These are phyloP conservation scores for Sitta carolinensis DNA, from an alignment of 2,797 vertebrate species.

Conservation along the genomic window DNA sequence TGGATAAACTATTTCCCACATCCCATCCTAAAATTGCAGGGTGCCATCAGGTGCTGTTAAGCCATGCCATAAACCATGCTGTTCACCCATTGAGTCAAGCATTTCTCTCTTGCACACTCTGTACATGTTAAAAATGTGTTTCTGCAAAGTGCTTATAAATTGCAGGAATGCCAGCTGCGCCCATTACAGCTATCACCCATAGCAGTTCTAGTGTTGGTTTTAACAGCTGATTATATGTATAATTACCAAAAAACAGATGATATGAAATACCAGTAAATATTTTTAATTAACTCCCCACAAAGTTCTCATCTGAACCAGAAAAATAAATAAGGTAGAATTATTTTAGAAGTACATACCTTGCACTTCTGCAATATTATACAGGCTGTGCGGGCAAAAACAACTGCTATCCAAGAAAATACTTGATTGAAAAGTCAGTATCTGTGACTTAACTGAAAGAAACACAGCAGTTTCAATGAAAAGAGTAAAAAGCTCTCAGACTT, in stretches of 20 bases:
- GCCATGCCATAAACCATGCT: neutral
- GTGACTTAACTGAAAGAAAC: slow-evolving; percentile 51
- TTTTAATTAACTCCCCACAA: slow-evolving; percentile 40
- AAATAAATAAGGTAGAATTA: slow-evolving; percentile 55
- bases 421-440: slow-evolving; percentile 61
- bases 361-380: slow-evolving; percentile 56
- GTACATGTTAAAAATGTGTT: neutral
- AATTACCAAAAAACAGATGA: neutral
- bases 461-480: slow-evolving; percentile 55
- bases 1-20: neutral
- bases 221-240: slow-evolving; percentile 7
- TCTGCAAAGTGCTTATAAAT: slow-evolving; percentile 6
- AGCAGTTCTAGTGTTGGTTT: neutral
- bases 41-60: neutral
- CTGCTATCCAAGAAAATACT: slow-evolving; percentile 49
- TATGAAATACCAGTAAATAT: slow-evolving; percentile 37
- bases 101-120: neutral
- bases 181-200: neutral
- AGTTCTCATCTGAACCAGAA: slow-evolving; percentile 49
- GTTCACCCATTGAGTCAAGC: neutral
- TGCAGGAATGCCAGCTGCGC: neutral
- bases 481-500: slow-evolving; percentile 56
- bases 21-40: neutral
- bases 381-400: slow-evolving; percentile 35
- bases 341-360: slow-evolving; percentile 54